These are phyloP conservation scores for Cuniculus paca DNA, from an alignment of 2,797 vertebrate genomes.

Conservation along the genomic window DNA sequence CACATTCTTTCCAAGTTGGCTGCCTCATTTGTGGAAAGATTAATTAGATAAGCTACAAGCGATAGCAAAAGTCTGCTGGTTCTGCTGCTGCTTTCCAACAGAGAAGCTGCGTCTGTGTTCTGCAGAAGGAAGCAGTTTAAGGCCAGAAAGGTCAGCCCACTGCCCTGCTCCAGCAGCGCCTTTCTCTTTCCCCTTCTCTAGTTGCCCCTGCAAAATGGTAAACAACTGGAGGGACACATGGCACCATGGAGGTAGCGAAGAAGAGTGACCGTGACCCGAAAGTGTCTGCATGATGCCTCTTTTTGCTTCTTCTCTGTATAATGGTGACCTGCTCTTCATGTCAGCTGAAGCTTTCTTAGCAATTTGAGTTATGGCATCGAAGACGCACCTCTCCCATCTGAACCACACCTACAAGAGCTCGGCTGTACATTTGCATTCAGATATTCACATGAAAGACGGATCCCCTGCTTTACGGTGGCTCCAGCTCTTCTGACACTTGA, in stretches of 20 bases:
- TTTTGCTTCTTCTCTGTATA: neutral
- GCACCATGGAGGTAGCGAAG: too few species aligned
- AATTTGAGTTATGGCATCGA: neutral
- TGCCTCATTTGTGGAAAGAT: neutral
- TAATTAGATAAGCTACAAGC: neutral
- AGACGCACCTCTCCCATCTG: neutral
- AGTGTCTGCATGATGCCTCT: neutral
- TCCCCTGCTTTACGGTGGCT: neutral
- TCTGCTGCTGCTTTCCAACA: neutral
- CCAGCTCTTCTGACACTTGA: neutral
- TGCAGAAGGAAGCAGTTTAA: neutral
- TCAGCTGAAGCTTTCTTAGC: neutral
- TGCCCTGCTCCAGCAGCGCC: accelerated
- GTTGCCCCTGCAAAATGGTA: neutral
- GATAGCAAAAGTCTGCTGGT: neutral
- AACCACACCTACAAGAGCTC: neutral
- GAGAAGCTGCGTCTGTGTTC: neutral
- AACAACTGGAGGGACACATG: neutral
- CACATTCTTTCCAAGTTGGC: neutral
- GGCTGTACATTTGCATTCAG: neutral
- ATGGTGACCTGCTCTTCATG: neutral
- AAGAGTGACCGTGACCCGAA: neutral
- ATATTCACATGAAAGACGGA: neutral
- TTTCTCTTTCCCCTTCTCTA: neutral
- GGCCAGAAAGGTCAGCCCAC: neutral